phyloP scores from a whole-genome alignment of 1,140 invertebrate genomes.

The Calephelis virginiensis region DNA sequence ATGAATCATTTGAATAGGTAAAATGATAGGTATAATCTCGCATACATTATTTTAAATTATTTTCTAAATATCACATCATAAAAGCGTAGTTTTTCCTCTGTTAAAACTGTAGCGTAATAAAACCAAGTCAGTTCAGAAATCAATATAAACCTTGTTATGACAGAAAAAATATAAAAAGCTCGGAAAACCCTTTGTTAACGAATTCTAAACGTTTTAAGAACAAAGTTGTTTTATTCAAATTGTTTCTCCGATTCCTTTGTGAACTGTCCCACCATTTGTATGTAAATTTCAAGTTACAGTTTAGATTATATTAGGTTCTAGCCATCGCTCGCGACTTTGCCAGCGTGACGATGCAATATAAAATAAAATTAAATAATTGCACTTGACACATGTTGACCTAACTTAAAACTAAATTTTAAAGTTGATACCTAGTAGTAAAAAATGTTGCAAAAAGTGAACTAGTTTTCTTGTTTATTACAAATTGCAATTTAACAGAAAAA shows the following conservation, averaged over 20 bases:
- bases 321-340: background rate
- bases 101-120: too few relatives aligned
- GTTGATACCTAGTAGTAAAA: too few relatives aligned
- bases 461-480: too few relatives aligned
- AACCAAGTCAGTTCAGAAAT: background rate
- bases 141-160: constrained; percentile 11
- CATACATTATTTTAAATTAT: too few relatives aligned
- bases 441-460: too few relatives aligned
- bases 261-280: constrained; percentile 16
- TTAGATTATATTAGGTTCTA: constrained; percentile 4
- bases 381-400: too few relatives aligned
- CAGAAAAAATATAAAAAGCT: constrained; percentile 16
- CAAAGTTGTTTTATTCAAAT: constrained; percentile 16
- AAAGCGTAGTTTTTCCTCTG: background rate
- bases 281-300: constrained; percentile 11
- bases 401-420: too few relatives aligned
- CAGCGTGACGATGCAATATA: background rate
- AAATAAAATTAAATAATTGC: background rate
- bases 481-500: too few relatives aligned
- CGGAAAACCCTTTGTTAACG: constrained; percentile 14
- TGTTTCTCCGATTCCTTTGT: constrained; percentile 16
- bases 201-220: constrained; percentile 16
- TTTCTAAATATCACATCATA: background rate
- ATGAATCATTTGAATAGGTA: too few relatives aligned
- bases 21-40: too few relatives aligned